Conservation (phyloP, 2,113 vertebrate genomes). For the Antechinus flavipes region DNA sequence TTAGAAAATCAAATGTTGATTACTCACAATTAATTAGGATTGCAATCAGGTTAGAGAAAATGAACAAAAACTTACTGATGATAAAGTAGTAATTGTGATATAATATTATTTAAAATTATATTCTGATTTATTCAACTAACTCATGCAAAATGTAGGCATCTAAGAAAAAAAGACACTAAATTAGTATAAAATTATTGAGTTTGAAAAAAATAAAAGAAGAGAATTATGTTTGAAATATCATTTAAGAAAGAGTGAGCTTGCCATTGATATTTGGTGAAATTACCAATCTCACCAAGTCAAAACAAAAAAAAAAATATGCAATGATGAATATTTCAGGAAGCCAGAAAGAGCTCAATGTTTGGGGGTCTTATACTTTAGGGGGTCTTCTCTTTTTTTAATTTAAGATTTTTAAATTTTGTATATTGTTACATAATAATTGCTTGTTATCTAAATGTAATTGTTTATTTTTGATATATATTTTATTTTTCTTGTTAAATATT, state of each 20-base stretch:
- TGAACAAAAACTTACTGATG: not conserved
- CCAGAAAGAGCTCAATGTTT: no score
- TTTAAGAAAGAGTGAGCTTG: not conserved
- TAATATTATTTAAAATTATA: not conserved
- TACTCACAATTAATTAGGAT: not conserved
- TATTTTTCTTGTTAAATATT: not conserved
- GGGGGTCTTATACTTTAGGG: not conserved
- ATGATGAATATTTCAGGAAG: not conserved
- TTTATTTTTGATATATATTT: not conserved
- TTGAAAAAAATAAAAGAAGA: slow-evolving; percentile 29
- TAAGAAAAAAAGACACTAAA: slow-evolving; percentile 10
- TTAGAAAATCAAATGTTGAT: slow-evolving; percentile 18
- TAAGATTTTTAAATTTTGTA: not conserved
- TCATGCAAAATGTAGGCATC: not conserved
- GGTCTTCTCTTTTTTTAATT: not conserved
- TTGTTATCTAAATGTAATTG: not conserved
- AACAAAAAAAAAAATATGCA: not conserved
- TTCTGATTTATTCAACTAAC: not conserved
- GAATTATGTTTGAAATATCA: slow-evolving; percentile 8
- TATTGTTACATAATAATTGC: not conserved
- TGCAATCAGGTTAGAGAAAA: not conserved
- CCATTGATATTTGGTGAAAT: not conserved
- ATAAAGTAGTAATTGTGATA: not conserved
- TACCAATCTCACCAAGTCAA: not conserved
- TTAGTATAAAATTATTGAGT: slow-evolving; percentile 15